Base-by-base conservation (phyloP, 2,113 vertebrate genomes). In the Tachycineta bicolor region DNA sequence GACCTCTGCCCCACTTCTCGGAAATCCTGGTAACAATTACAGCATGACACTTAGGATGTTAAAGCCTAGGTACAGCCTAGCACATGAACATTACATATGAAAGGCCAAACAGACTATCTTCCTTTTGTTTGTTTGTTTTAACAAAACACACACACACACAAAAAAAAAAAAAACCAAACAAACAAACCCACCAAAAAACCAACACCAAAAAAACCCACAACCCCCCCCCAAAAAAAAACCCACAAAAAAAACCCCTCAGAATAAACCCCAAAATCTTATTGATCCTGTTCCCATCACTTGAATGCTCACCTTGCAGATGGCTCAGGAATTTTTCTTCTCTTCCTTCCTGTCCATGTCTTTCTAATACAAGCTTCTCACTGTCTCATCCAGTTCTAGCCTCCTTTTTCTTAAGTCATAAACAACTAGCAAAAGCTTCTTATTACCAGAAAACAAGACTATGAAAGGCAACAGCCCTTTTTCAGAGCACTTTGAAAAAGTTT, bases 1-100 rank as follows among this genome's bases (percentile, higher is more conserved):
- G 18, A 58, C 9, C 6, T 49, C 69, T 60, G 14, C 21, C 69
- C 26, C 28, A 1, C 33, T 76, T 56, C 41, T 50, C 58, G 50
- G 76, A 91, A 90, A 68, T 9, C 28, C 58, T 44, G 14, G 20
- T 58, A 56, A 31, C 1, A 44, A 50, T 28, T 15, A 55, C 34
- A 58, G 58, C 14, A 28, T 4, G 14, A 87, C 89, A 41, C 13
- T 19, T 18, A 33, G 4, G 6, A 16, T 0, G 1, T 52, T 65
- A 46, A 83, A 79, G 31, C 14, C 47, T 8, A 74, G 19, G 25
- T n/a, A 28, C 21, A 67, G 20, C 19, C n/a, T 29, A 29, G 26
- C 21, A 47, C 0, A 0, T 4, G 15, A 64, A 37, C 4, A 5
- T n/a, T 3, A 14, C 2, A 9, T 3, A 41, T 3, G 11, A 76